Base-by-base conservation (phyloP, 2,797 vertebrate genomes). In the Hoplostethus mediterraneus region DNA sequence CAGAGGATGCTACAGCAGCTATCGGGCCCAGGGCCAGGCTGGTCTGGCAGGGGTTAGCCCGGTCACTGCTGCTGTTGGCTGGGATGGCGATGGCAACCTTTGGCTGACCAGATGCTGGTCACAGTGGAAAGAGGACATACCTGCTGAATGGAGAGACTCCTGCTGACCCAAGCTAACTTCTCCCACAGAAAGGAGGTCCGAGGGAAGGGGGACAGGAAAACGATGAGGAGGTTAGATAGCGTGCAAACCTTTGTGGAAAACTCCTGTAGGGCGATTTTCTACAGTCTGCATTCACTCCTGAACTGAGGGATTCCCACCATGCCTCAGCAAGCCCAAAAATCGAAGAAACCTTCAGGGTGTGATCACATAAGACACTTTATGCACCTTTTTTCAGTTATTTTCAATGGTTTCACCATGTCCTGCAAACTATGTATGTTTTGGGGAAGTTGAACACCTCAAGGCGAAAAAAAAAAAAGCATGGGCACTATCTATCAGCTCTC, bases 91-190 rank as follows among this genome's bases (percentile, higher is more conserved):
- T 60, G 79, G 79, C 74, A 76, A 78, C 81, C 74, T 83, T 86
- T 83, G 80, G 81, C 72, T 75, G 78, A 86, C 72, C 86, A 88
- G 86, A 88, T 84, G 83, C 85, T 58, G 64, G 75, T 84, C 87
- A 69, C 87, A 83, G 80, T 57, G 63, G 74, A 69, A 45, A 79
- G 80, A 81, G 76, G 85, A 86, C 75, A 74, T 53, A 71, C 70
- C 74, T 80, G 83, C 83, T 83, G 83, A 71, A 75, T 40, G 7
- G 2, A 64, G 36, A 33, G 42, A 76, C 58, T 33, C 75, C 65
- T 60, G 68, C 70, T 73, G 79, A 78, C 64, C 31, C 42, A 33
- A 3, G 45, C 40, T 33, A 53, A 67, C 58, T 28, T 49, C 52
- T 31, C 28, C 40, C 64, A 51, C 51, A 53, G 10, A 53, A 30